A percentile compares a stretch with the other conserved stretches of the same genome.
Evolutionary conservation across 2,797 vertebrate genomes (phyloP).

Genomic region (Danio choprae): DNA sequence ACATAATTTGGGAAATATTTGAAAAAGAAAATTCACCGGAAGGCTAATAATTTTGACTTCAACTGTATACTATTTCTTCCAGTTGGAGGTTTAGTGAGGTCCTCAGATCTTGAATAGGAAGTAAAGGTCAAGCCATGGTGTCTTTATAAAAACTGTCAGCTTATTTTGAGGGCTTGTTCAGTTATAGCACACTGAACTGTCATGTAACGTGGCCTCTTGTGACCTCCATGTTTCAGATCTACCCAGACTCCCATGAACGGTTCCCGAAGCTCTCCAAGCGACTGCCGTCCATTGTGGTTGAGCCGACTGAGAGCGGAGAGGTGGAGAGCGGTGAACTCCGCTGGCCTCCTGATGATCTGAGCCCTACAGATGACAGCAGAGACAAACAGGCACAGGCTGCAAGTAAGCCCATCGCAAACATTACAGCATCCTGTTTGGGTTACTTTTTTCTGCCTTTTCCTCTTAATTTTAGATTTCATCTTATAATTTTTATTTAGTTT

Average conservation of each 20-base stretch:
- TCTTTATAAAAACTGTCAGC: conserved; percentile 24
- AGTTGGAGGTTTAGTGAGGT: not conserved
- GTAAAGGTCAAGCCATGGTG: not conserved
- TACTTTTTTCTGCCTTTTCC: not conserved
- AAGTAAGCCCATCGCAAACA: conserved; percentile 38
- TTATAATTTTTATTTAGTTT: not conserved
- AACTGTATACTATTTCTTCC: not conserved
- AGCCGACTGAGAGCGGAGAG: conserved; percentile 79
- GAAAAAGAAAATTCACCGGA: no score
- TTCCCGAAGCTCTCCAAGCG: conserved; percentile 82
- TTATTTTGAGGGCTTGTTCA: conserved; percentile 18
- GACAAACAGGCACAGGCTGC: conserved; percentile 48
- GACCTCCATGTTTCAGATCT: conserved; percentile 68
- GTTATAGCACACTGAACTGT: not conserved
- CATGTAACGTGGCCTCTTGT: not conserved
- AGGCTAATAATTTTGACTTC: no score
- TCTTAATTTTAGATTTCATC: not conserved
- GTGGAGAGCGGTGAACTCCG: conserved; percentile 84
- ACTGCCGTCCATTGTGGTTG: conserved; percentile 81
- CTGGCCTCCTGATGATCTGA: conserved; percentile 83
- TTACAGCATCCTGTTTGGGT: not conserved
- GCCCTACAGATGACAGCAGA: conserved; percentile 70
- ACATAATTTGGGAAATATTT: no score
- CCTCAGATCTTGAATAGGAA: not conserved
- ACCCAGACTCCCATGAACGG: conserved; percentile 79